These are phyloP conservation scores for Tympanoctomys barrerae DNA, from an alignment of 2,797 vertebrate species.

Conservation along the genomic window DNA sequence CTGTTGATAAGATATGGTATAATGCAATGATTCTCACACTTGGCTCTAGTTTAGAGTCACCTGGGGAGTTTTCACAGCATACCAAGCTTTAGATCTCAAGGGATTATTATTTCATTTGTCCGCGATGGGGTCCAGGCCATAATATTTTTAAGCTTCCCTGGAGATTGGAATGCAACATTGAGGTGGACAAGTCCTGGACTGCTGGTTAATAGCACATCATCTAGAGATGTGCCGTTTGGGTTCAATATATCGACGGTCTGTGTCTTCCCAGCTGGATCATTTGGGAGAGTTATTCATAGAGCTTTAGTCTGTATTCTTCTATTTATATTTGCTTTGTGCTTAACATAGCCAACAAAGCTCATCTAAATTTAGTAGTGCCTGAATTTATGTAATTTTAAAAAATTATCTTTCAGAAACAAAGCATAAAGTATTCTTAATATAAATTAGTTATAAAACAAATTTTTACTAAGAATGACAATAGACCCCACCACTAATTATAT, in stretches of 20 bases:
- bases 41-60: neutral
- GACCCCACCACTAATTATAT: neutral
- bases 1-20: neutral
- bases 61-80: neutral
- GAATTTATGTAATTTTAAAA: neutral
- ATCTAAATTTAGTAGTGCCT: neutral
- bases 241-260: rapidly evolving
- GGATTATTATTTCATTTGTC: neutral
- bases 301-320: rapidly evolving
- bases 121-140: neutral
- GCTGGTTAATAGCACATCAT: neutral
- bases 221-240: rapidly evolving
- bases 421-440: neutral
- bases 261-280: neutral
- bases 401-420: neutral
- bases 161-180: neutral
- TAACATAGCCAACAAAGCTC: neutral
- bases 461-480: neutral
- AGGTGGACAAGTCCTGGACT: neutral
- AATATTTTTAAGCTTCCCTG: neutral
- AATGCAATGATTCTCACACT: neutral
- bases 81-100: neutral
- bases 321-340: neutral
- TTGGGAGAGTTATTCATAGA: neutral
- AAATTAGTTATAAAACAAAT: neutral